Conservation (phyloP, 64 coral and sea anemone species). For the Actinia tenebrosa region DNA sequence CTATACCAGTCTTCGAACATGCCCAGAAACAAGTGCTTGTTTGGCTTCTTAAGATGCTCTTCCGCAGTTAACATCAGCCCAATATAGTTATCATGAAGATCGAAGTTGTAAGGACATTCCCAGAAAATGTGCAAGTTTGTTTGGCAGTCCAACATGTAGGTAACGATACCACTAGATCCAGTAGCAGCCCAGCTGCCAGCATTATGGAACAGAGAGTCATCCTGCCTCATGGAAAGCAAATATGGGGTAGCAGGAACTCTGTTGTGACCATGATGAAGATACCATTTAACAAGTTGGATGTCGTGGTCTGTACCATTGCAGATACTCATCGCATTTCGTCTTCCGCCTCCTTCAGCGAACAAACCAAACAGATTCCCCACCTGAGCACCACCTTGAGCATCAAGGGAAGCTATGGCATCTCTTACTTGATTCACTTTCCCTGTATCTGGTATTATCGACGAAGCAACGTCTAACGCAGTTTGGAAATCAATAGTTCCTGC, state of each 20-base stretch:
- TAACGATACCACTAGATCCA: constrained; percentile 30
- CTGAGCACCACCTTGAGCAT: background rate
- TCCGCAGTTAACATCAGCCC: constrained; percentile 20
- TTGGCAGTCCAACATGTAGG: background rate
- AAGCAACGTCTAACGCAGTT: background rate
- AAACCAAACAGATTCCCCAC: constrained; percentile 1
- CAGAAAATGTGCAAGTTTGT: constrained; percentile 28
- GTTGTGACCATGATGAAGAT: background rate
- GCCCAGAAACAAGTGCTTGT: background rate
- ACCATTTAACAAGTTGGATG: constrained; percentile 17
- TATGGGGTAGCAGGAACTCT: constrained; percentile 3
- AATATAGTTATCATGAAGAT: constrained; percentile 30
- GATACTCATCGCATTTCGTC: constrained; percentile 21
- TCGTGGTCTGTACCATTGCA: constrained; percentile 2
- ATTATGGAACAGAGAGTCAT: constrained; percentile 34
- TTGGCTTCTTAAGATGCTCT: background rate
- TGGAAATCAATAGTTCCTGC: background rate
- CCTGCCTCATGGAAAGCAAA: background rate
- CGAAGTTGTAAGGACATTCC: constrained; percentile 35
- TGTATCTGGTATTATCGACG: background rate
- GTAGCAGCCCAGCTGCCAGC: constrained; percentile 27
- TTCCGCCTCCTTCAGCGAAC: constrained; percentile 19
- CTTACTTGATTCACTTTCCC: background rate
- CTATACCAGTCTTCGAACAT: background rate
- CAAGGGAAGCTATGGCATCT: background rate